Base-by-base conservation (phyloP, 1,140 invertebrate genomes). In the Trichoplusia ni region DNA sequence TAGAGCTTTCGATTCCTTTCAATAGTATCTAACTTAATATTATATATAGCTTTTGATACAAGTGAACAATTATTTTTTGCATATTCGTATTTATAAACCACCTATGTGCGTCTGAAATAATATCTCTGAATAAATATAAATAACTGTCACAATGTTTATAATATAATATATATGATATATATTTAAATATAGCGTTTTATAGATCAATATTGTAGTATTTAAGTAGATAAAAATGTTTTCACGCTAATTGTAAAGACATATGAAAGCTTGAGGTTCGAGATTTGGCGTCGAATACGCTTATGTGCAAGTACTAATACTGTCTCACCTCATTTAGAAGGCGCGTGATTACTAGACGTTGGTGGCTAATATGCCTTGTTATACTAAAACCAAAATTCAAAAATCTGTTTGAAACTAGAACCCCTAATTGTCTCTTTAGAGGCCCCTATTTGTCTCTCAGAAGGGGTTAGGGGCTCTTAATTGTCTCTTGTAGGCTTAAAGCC, bases 121-220 rank as follows among this genome's bases (percentile, higher is more conserved):
- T 23, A 54, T 54, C 18, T 54, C 31, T 42, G 35, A 33, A 29
- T 58, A 58, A 21, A 51, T 35, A 38, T 54, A 27, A 13, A 47
- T 47, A 19, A 16, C 31, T 35, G 47, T 51, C 47, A 49, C 46
- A 56, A 29, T 56, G 37, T 42, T 40, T 56, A 56, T 56, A 56
- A 29, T 47, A 47, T 47, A 47, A 25, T 29, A 42, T 58, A 58
- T 37, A 40, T 58, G n/a, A n/a, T n/a, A 42, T 58, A 58, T 58
- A 42, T 58, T 42, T 27, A 56, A 44, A 58, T 40, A 56, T 56
- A 56, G 53, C 16, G 54, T 58, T 58, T 54, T 58, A 58, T 58
- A 58, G 54, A 42, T 29, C 54, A 44, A 58, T 58, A 58, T 42
- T 58, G 37, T 58, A 58, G 54, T 44, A 40, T 19, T 40, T 58